Evolutionary conservation across 2,888 invertebrate species (phyloP).

Genomic region (Axea sp.): DNA sequence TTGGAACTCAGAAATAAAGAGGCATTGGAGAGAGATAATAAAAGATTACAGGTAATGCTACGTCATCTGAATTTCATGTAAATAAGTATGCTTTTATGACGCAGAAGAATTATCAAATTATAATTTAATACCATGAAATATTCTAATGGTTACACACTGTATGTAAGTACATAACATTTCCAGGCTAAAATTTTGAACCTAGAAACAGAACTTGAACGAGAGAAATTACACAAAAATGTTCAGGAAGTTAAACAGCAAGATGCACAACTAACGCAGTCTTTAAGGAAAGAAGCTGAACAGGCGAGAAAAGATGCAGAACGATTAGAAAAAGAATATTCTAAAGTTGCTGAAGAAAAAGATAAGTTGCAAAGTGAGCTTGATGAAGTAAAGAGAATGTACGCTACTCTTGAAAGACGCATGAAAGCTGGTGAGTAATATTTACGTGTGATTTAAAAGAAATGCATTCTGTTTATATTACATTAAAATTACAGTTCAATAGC

Average conservation of each 20-base stretch:
- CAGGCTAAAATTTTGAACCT: slow-evolving; percentile 88
- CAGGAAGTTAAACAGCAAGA: slow-evolving; percentile 80
- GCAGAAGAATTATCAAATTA: no score
- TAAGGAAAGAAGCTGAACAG: slow-evolving; percentile 88
- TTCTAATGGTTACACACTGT: no score
- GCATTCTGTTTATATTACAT: no score
- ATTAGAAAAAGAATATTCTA: slow-evolving; percentile 88
- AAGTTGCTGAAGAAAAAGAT: slow-evolving; percentile 88
- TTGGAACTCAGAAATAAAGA: slow-evolving; percentile 92
- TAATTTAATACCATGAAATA: no score
- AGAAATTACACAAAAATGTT: slow-evolving; percentile 80
- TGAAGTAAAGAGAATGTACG: slow-evolving; percentile 88
- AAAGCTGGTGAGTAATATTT: slow-evolving; percentile 74
- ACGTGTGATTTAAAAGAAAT: no score
- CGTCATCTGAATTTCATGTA: no score
- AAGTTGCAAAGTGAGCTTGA: slow-evolving; percentile 87
- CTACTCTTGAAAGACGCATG: slow-evolving; percentile 85
- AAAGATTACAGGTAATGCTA: slow-evolving; percentile 82
- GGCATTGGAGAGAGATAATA: slow-evolving; percentile 91
- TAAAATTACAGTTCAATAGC: no score
- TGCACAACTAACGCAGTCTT: slow-evolving; percentile 84
- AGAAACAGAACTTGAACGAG: slow-evolving; percentile 89
- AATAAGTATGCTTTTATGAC: no score
- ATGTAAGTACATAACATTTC: slow-evolving; percentile 1
- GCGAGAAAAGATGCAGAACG: slow-evolving; percentile 89